Evolutionary conservation across 2,888 invertebrate genomes (phyloP).

Genomic region (Crossocerus cetratus): DNA sequence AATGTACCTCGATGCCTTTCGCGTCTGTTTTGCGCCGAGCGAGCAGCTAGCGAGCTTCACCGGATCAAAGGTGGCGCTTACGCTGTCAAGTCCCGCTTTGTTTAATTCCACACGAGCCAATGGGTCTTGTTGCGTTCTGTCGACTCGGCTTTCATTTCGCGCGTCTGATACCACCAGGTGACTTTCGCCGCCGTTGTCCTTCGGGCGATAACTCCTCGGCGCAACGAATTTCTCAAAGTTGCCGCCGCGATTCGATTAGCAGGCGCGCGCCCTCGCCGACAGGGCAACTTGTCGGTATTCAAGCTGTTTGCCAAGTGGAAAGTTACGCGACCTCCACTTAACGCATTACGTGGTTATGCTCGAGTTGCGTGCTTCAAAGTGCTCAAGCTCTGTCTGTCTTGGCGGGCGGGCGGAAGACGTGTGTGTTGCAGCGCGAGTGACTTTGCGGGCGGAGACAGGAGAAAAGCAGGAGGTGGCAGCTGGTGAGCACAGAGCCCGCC

Average conservation of each 20-base stretch:
- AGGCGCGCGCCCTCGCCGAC: slow-evolving; percentile 26
- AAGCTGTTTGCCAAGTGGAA: slow-evolving; percentile 54
- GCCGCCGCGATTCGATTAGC: slow-evolving; percentile 54
- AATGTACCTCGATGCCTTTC: too few species aligned
- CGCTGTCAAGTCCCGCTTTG: too few species aligned
- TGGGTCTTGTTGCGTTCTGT: too few species aligned
- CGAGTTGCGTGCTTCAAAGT: slow-evolving; percentile 42
- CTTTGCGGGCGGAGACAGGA: too few species aligned
- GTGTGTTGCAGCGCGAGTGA: slow-evolving; percentile 1
- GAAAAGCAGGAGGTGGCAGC: not conserved
- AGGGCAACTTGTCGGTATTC: slow-evolving; percentile 52
- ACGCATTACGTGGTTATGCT: slow-evolving; percentile 53
- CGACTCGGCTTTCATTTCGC: slow-evolving; percentile 1
- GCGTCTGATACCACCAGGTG: not conserved
- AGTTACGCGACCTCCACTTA: slow-evolving; percentile 55
- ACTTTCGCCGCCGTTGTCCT: not conserved
- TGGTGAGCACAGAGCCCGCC: not conserved
- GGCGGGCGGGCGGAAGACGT: not conserved
- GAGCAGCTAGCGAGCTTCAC: too few species aligned
- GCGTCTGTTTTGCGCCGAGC: not conserved
- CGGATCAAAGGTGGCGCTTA: too few species aligned
- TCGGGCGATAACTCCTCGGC: slow-evolving; percentile 38
- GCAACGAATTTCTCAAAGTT: slow-evolving; percentile 57
- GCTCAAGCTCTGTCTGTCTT: slow-evolving; percentile 30
- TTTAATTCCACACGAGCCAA: too few species aligned